Percentiles rank a stretch among this genome's conserved stretches.
Evolutionary conservation across 2,797 vertebrate species (phyloP).

Genomic region (Ambastaia sidthimunki): DNA sequence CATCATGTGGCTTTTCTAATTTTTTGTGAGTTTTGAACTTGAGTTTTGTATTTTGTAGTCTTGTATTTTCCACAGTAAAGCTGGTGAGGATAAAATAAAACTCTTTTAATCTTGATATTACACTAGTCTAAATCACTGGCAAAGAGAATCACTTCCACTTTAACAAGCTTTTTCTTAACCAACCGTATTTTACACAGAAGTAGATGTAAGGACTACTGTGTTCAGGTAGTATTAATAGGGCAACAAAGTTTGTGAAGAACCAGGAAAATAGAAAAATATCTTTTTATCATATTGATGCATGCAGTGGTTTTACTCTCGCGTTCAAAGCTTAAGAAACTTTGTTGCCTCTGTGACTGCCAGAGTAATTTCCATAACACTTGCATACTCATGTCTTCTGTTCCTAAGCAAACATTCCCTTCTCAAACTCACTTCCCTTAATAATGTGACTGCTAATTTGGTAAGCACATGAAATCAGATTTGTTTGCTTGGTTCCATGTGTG

Average conservation of each 20-base stretch:
- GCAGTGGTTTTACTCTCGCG: slow-evolving; percentile 8
- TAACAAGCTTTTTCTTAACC: slow-evolving; percentile 6
- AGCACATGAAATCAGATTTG: slow-evolving; percentile 10
- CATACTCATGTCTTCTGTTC: neutral
- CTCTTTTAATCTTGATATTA: no score
- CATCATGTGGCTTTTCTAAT: no score
- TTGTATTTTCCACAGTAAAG: no score
- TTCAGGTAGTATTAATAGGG: neutral
- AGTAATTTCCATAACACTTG: slow-evolving; percentile 25
- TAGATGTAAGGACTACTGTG: slow-evolving; percentile 4
- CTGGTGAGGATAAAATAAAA: no score
- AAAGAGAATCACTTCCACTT: neutral
- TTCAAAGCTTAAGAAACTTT: slow-evolving; percentile 22
- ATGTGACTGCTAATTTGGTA: slow-evolving; percentile 34
- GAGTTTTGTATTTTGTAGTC: no score
- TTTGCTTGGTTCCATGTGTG: slow-evolving; percentile 25
- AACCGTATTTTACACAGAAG: neutral
- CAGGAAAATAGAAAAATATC: neutral
- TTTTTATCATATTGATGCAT: slow-evolving; percentile 22
- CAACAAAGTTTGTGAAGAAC: slow-evolving; percentile 19
- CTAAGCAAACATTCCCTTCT: neutral
- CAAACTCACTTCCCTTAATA: neutral
- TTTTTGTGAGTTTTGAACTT: no score
- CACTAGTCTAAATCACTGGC: neutral
- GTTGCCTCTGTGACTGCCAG: slow-evolving; percentile 10